phyloP scores from a whole-genome alignment of 2,888 invertebrate species.

The Lasioglossum zephyrum region DNA sequence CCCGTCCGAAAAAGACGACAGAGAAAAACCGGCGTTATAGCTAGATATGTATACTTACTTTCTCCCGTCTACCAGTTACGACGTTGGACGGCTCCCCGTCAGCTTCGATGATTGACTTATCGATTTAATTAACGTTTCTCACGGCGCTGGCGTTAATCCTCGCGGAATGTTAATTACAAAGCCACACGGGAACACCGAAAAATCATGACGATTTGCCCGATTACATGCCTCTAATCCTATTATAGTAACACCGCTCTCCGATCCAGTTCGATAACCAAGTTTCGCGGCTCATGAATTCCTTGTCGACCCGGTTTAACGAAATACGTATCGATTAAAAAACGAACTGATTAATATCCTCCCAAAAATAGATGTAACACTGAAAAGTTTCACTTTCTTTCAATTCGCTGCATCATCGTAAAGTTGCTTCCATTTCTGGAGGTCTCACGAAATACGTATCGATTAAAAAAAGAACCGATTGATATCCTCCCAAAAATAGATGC shows the following conservation, averaged over 20 bases:
- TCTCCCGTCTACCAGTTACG: slow-evolving; percentile 32
- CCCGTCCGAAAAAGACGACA: background rate
- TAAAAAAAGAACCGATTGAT: no score
- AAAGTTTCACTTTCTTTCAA: no score
- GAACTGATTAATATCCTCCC: no score
- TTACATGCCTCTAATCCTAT: slow-evolving; percentile 13
- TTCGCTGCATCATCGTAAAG: no score
- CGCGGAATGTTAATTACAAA: slow-evolving; percentile 36
- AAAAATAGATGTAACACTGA: no score
- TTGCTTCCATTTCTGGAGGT: no score
- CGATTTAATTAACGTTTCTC: slow-evolving; percentile 43
- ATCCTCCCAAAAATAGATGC: no score
- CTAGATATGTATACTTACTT: slow-evolving; percentile 17
- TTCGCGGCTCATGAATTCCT: background rate
- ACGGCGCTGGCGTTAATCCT: background rate
- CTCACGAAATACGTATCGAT: no score
- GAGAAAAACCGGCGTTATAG: background rate
- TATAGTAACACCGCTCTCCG: background rate
- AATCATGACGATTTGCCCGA: slow-evolving; percentile 13
- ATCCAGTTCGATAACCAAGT: background rate
- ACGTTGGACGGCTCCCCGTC: background rate
- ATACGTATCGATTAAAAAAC: no score
- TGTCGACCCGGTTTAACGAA: background rate
- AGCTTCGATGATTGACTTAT: slow-evolving; percentile 24
- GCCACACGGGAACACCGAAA: background rate